Conservation (phyloP, 2,888 invertebrate species). For the Coleophora deauratella region DNA sequence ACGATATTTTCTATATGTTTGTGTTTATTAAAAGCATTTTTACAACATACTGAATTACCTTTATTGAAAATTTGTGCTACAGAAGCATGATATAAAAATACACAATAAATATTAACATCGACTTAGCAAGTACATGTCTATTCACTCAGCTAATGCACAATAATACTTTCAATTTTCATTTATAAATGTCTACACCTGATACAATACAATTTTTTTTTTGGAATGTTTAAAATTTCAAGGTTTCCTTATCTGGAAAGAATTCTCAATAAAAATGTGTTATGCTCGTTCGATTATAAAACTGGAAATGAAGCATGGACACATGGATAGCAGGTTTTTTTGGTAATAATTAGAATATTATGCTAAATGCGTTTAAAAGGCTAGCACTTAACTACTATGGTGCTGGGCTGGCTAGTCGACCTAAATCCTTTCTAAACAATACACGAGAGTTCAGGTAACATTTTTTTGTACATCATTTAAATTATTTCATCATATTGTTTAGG, state of each 20-base stretch:
- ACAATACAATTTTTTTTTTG: conserved; percentile 17
- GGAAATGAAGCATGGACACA: too few species aligned
- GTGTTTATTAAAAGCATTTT: too few species aligned
- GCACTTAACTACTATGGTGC: conserved; percentile 36
- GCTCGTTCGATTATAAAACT: too few species aligned
- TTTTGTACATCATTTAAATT: conserved; percentile 42
- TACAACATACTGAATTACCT: conserved; percentile 32
- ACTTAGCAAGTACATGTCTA: conserved; percentile 56
- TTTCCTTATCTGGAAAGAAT: too few species aligned
- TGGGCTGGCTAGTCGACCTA: conserved; percentile 33
- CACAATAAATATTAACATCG: conserved; percentile 70
- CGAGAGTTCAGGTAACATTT: conserved; percentile 57
- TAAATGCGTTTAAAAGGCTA: conserved; percentile 17
- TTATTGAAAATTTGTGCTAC: conserved; percentile 74
- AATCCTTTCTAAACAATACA: conserved; percentile 31
- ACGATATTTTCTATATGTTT: too few species aligned
- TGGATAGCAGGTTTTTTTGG: too few species aligned
- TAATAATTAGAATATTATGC: too few species aligned
- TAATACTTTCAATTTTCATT: conserved; percentile 66
- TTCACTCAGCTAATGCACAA: conserved; percentile 58
- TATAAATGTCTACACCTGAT: conserved; percentile 29
- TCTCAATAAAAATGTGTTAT: too few species aligned
- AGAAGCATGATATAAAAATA: conserved; percentile 73
- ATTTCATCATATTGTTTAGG: conserved; percentile 1
- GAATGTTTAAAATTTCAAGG: conserved; percentile 21